phyloP scores from a whole-genome alignment of 2,888 invertebrate species.

The Calliscelio sp. region DNA sequence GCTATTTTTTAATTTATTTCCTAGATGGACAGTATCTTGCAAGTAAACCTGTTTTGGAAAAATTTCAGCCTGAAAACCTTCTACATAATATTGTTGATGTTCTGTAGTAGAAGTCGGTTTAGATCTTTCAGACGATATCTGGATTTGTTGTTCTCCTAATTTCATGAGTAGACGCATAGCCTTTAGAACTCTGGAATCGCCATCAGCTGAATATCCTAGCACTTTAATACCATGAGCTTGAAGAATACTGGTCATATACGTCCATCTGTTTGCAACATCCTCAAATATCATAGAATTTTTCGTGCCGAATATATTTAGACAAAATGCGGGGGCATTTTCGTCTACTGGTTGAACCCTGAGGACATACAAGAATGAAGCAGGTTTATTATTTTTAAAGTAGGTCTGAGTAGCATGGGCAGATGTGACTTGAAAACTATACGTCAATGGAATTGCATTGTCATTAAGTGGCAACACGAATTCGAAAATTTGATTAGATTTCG shows the following conservation, averaged over 20 bases:
- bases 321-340: conserved; percentile 72
- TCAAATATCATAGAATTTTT: conserved; percentile 75
- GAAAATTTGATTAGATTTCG: conserved; percentile 71
- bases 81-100: too few relatives aligned
- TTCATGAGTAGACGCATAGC: background rate
- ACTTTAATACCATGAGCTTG: background rate
- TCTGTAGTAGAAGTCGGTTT: too few relatives aligned
- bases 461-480: conserved; percentile 75
- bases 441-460: conserved; percentile 68
- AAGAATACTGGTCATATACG: background rate
- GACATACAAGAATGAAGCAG: conserved; percentile 51
- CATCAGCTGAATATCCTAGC: background rate
- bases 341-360: conserved; percentile 55
- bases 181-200: background rate
- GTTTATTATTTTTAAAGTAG: conserved; percentile 53
- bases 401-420: conserved; percentile 68
- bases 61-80: background rate
- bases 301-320: conserved; percentile 74
- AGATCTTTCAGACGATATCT: too few relatives aligned
- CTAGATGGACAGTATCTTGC: conserved; percentile 17
- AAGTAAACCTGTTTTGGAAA: background rate
- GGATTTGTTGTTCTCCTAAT: too few relatives aligned
- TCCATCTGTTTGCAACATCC: conserved; percentile 73
- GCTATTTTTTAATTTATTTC: background rate
- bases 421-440: conserved; percentile 62